Percentiles rank a stretch among this genome's conserved stretches.
Evolutionary conservation across 2,113 vertebrate species (phyloP).

Genomic region (Prionailurus bengalensis): DNA sequence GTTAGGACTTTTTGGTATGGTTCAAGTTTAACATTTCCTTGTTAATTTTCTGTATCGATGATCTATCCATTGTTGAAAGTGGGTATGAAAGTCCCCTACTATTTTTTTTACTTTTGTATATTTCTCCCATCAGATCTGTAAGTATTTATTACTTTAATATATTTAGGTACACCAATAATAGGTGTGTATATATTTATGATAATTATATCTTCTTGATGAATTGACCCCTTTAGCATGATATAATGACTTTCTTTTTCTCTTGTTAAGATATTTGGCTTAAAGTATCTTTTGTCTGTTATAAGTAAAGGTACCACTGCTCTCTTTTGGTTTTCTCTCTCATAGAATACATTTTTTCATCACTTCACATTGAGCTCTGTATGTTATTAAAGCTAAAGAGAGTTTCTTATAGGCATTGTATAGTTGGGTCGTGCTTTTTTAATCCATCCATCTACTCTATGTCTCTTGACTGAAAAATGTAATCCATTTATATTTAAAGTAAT

Average conservation of each 20-base stretch:
- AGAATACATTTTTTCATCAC: not conserved
- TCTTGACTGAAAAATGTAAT: not conserved
- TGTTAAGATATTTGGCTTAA: not conserved
- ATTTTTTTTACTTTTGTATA: not conserved
- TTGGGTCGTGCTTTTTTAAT: not conserved
- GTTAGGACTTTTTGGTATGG: not conserved
- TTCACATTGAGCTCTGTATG: not conserved
- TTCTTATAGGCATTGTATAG: not conserved
- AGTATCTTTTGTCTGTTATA: not conserved
- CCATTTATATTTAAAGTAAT: not conserved
- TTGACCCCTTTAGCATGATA: not conserved
- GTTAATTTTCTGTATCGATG: not conserved
- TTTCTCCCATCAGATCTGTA: not conserved
- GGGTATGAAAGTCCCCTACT: not conserved
- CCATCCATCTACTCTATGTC: not conserved
- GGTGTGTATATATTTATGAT: not conserved
- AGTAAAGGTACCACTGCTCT: not conserved
- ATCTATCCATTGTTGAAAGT: not conserved
- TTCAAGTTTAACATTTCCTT: not conserved
- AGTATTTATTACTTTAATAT: not conserved
- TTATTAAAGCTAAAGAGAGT: not conserved
- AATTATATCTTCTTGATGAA: not conserved
- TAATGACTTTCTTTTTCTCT: not conserved
- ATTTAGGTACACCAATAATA: not conserved
- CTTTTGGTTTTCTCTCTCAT: not conserved